A percentile compares a stretch with the other conserved stretches of the same genome.
These are phyloP conservation scores for Cynaeus angustus DNA, from an alignment of 2,888 invertebrate genomes.

Conservation along the genomic window DNA sequence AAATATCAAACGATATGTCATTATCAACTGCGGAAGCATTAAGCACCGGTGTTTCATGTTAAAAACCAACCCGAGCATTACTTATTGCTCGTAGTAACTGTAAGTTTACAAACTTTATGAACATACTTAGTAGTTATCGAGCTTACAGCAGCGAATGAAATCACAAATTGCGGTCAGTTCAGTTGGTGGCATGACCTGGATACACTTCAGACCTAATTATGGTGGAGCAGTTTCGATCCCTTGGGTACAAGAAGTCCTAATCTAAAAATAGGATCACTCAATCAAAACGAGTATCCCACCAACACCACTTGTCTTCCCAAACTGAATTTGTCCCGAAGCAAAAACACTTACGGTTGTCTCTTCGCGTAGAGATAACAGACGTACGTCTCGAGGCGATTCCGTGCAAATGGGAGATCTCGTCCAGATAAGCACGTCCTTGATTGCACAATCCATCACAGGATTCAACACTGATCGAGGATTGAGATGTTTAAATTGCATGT, in stretches of 20 bases:
- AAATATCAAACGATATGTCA: too few species aligned
- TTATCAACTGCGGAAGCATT: too few species aligned
- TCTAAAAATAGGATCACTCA: conserved; percentile 57
- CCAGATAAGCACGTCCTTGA: conserved; percentile 64
- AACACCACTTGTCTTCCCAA: conserved; percentile 60
- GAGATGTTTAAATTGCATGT: conserved; percentile 66
- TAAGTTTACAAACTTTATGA: background rate
- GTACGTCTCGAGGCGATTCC: conserved; percentile 61
- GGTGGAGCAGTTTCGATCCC: conserved; percentile 44
- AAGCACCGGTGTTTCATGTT: too few species aligned
- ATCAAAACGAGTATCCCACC: conserved; percentile 60
- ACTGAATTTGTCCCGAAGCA: conserved; percentile 64
- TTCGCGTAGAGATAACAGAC: conserved; percentile 60
- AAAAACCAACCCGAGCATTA: too few species aligned
- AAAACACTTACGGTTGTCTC: conserved; percentile 62
- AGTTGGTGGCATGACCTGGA: conserved; percentile 35
- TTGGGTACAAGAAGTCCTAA: conserved; percentile 42
- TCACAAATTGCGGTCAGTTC: conserved; percentile 23
- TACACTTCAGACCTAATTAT: conserved; percentile 49
- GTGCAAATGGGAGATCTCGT: conserved; percentile 57
- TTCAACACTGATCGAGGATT: conserved; percentile 65
- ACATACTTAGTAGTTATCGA: conserved; percentile 18
- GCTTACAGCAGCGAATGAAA: conserved; percentile 15
- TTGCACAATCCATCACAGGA: conserved; percentile 65
- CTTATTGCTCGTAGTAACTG: background rate